These are phyloP conservation scores for Chelon labrosus DNA, from an alignment of 2,797 vertebrate genomes.

Conservation along the genomic window DNA sequence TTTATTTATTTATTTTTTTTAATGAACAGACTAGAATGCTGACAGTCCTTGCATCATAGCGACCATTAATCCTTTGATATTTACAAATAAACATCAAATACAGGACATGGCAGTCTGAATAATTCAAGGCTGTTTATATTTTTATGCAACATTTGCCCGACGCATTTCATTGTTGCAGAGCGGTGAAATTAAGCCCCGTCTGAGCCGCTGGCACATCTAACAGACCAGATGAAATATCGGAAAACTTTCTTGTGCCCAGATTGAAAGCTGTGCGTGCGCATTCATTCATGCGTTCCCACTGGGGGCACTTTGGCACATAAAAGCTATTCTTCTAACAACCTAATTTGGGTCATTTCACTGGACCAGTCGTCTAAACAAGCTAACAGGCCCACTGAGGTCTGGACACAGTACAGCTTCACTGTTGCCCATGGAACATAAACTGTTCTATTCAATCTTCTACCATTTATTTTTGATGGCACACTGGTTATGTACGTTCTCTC, in stretches of 20 bases:
- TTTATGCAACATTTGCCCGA: slow-evolving; percentile 60
- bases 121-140: slow-evolving; percentile 50
- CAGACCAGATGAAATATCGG: slow-evolving; percentile 80
- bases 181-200: slow-evolving; percentile 52
- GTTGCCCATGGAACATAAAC: slow-evolving; percentile 49
- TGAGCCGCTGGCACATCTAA: slow-evolving; percentile 65
- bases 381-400: slow-evolving; percentile 70
- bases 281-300: slow-evolving; percentile 63
- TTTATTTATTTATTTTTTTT: slow-evolving; percentile 47
- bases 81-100: slow-evolving; percentile 53
- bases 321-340: slow-evolving; percentile 75
- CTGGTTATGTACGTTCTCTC: not conserved
- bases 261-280: slow-evolving; percentile 72
- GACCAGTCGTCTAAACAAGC: slow-evolving; percentile 79
- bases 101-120: slow-evolving; percentile 17
- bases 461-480: slow-evolving; percentile 33
- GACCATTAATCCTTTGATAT: slow-evolving; percentile 47
- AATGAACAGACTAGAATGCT: slow-evolving; percentile 35
- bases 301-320: slow-evolving; percentile 76
- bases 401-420: slow-evolving; percentile 55
- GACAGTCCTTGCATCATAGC: slow-evolving; percentile 19
- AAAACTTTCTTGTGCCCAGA: slow-evolving; percentile 70
- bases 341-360: slow-evolving; percentile 78
- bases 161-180: slow-evolving; percentile 53
- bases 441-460: not conserved